Evolutionary conservation across 2,113 vertebrate species (phyloP), one percentile per base, ranked within the genome.

Genomic region (Onychorhynchus coronatus): DNA sequence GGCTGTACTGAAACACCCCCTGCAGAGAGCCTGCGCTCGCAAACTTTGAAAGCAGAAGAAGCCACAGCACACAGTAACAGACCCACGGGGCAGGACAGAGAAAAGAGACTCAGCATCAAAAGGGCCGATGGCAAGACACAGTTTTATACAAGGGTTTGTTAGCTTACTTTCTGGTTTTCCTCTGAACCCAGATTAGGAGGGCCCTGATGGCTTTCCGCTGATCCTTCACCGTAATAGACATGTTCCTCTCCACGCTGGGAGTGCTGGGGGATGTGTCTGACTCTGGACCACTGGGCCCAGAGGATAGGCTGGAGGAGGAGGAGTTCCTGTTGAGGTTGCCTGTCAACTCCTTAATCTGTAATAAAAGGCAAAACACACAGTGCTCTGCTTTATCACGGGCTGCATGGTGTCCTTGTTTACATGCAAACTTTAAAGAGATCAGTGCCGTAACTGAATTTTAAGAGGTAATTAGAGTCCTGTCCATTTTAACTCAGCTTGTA

Each of bases 331-430:
- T 98, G 96, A 99, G 99, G 97, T 99, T 99, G 73, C 99, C 99
- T 3, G 99, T 99, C 85, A 99, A 98, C 95, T 99, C 99, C 95
- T 99, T 99, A 96, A 99, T 99, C 99, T 99, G 97, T 31, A 88
- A 89, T 98, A 97, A 52, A 91, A 95, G 66, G 81, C 12, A 31
- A 93, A 97, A 89, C 2, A 85, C 13, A 11, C 30, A 42, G 58
- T 14, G 49, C 23, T 78, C 66, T 53, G 84, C 81, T 91, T 37
- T 89, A 91, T 79, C 58, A 46, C 31, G 11, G 5, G 50, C 53
- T 67, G 42, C 84, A 71, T 5, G 0, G 9, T 77, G 79, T 52
- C 31, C 47, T 73, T 83, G 67, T 75, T 89, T 79, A 39, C 62
- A 85, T 39, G 67, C 55, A 95, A 89, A 55, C 21, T 62, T 83